Conservation (phyloP, 2,888 invertebrate species). For the Nephrotoma guestfalica region DNA sequence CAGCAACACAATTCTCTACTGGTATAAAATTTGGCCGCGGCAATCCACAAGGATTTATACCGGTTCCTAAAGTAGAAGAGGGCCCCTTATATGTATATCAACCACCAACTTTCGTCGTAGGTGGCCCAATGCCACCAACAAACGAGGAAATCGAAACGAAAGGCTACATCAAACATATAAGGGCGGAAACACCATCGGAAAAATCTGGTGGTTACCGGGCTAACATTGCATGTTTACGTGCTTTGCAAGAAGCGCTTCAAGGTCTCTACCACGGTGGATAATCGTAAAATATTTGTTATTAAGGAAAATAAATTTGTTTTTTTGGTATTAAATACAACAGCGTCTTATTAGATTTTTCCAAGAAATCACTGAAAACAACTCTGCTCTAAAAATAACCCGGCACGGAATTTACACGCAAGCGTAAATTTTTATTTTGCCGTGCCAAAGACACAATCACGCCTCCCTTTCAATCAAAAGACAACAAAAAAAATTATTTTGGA, state of each 20-base stretch:
- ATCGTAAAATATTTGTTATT: neutral
- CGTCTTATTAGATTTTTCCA: neutral
- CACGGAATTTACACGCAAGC: neutral
- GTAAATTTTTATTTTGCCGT: neutral
- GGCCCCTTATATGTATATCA: constrained; percentile 61
- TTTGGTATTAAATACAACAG: neutral
- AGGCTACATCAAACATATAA: constrained; percentile 62
- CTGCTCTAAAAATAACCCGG: neutral
- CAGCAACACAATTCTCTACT: constrained; percentile 62
- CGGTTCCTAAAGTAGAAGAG: constrained; percentile 59
- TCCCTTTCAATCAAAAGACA: neutral
- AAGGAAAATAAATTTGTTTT: neutral
- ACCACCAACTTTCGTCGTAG: constrained; percentile 39
- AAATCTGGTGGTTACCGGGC: constrained; percentile 80
- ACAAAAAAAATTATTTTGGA: neutral
- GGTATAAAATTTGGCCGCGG: constrained; percentile 69
- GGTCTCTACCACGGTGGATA: constrained; percentile 38
- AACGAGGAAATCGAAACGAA: constrained; percentile 43
- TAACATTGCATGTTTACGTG: constrained; percentile 67
- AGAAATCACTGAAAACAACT: neutral
- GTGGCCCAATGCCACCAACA: constrained; percentile 61
- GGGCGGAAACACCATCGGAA: constrained; percentile 57
- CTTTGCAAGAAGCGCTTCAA: constrained; percentile 75
- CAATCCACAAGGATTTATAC: constrained; percentile 43
- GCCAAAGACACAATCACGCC: neutral